A percentile compares a stretch with the other conserved stretches of the same genome.
These are phyloP conservation scores for Saguinus midas DNA, from an alignment of 2,113 vertebrate species.

Conservation along the genomic window DNA sequence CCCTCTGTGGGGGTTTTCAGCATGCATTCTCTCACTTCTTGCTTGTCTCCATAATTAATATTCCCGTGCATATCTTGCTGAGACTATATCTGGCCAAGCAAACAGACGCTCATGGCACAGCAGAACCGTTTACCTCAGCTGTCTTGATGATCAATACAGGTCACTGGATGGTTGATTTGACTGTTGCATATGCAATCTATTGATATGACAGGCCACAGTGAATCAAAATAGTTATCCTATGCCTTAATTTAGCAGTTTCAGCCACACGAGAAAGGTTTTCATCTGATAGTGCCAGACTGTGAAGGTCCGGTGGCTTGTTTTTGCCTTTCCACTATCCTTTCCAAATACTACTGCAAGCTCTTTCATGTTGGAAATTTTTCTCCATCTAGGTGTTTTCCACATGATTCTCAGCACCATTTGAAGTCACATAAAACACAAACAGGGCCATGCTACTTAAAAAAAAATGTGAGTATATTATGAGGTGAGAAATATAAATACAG, in stretches of 20 bases:
- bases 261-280: neutral
- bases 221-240: neutral
- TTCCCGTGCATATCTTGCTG: conserved; percentile 56
- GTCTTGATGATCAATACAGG: neutral
- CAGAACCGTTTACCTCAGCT: neutral
- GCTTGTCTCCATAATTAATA: conserved; percentile 69
- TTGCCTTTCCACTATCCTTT: neutral
- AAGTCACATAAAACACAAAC: neutral
- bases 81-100: conserved; percentile 42
- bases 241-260: neutral
- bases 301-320: neutral
- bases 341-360: neutral
- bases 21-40: neutral
- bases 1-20: neutral
- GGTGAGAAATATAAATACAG: neutral
- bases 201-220: neutral
- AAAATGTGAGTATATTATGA: neutral
- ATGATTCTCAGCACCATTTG: neutral
- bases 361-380: neutral
- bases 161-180: neutral
- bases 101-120: conserved; percentile 34
- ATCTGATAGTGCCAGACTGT: neutral
- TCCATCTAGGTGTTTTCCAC: neutral
- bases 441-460: neutral
- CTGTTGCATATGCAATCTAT: neutral